Evolutionary conservation across 1,140 invertebrate species (phyloP), one percentile per base, ranked within the genome.

Genomic region (Liolophura sinensis): DNA sequence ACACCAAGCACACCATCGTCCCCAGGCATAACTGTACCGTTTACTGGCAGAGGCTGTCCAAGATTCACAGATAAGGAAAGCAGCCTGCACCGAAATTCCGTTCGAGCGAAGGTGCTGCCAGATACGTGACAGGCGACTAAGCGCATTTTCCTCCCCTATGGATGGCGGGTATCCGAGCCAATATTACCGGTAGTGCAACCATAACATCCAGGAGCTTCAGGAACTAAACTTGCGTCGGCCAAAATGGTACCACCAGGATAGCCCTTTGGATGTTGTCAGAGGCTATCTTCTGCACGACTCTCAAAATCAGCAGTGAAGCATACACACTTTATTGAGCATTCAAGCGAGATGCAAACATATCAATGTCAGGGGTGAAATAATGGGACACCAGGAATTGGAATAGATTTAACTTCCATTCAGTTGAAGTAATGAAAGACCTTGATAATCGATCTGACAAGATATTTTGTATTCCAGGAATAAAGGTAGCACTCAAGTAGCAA

Each of bases 71-170:
- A 67, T 57, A 59, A 68, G 61, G 15, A 48, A 12, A 24, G 69
- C 50, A 60, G 69, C 47, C 51, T 60, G 20, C 55, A 24, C 49
- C 52, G 69, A 67, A 64, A 71, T 51, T 14, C 50, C 46, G 64
- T 51, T 56, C 20, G 63, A 59, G 56, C 55, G 25, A 1, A 64
- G 67, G 16, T 25, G n/a, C 57, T 58, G 14, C 57, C 65, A 40
- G 69, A 71, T 46, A 67, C 50, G 18, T 31, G 31, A 64, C 65
- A 67, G n/a, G 57, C 63, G 40, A 64, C 67, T 46, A 70, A 31
- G 1, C 16, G 48, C 48, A 67, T 20, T 52, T 46, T 59, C 48
- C 54, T 46, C 48, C 48, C 49, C 48, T 50, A 40, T 25, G 64
- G 60, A 62, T 70, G 24, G 15, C n/a, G 6, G 25, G 14, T 47